Base-by-base conservation (phyloP, 2,797 vertebrate species). In the Rousettus madagascariensis region DNA sequence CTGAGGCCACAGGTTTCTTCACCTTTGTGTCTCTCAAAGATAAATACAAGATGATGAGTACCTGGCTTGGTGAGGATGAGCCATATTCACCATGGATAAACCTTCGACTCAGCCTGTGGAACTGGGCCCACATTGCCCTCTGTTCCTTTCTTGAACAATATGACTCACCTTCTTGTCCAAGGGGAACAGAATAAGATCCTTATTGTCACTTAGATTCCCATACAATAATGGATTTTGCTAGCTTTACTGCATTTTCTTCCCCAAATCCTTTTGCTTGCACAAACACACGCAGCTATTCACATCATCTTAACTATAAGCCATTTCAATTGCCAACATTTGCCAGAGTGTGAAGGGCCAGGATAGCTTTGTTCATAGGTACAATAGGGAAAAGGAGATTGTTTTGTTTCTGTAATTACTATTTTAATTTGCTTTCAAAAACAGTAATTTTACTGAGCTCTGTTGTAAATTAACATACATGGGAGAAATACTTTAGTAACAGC, bases 401-500 rank as follows among this genome's bases (percentile, higher is more conserved):
- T 90, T 88, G 57, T 26, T 89, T 91, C 87, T 75, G 1, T 66
- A 51, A 85, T 63, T 46, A 10, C 71, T 88, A 78, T 86, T 90
- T 69, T 49, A 93, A 78, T 94, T 86, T 78, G 55, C 15, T 88
- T 85, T 89, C 36, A 93, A 16, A 86, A 75, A 88, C 1, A 63
- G 59, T 77, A 53, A 36, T 80, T 92, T 82, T 85, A 55, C 30
- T 72, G 57, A 86, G 69, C 11, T 91, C 75, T 86, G 69, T 77
- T 86, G n/a, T 69, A 1, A 66, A 89, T 84, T 93, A 89, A 71
- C 6, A 83, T 51, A 83, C 26, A 78, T 36, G 46, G 38, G 22
- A 88, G 38, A 90, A 93, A 69, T 80, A 53, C 57, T 57, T 74
- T 55, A 36, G 17, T 69, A 92, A 96, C 41, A 92, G 85, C 49